Evolutionary conservation across 2,888 invertebrate species (phyloP).

Genomic region (Axea sp.): DNA sequence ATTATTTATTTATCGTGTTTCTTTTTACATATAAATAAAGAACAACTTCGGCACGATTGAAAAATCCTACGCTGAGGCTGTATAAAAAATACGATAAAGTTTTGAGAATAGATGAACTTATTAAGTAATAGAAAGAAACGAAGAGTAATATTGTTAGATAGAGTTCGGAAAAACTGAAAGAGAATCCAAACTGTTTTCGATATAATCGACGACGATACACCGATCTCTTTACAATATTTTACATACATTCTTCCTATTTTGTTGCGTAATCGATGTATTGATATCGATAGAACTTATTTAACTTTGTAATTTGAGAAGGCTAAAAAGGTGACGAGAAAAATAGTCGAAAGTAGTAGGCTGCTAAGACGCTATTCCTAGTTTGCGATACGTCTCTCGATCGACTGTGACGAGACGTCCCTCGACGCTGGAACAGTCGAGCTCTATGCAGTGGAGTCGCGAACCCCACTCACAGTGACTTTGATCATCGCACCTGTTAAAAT

Average conservation of each 20-base stretch:
- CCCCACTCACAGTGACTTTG: slow-evolving; percentile 81
- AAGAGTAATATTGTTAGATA: slow-evolving; percentile 5
- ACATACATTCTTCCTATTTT: no score
- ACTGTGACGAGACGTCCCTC: slow-evolving; percentile 80
- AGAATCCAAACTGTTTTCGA: not conserved
- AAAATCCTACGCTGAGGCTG: slow-evolving; percentile 40
- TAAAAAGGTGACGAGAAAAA: not conserved
- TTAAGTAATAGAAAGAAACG: slow-evolving; percentile 10
- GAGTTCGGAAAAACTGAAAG: slow-evolving; percentile 7
- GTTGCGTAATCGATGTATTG: slow-evolving; percentile 33
- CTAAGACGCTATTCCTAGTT: slow-evolving; percentile 73
- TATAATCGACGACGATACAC: slow-evolving; percentile 1
- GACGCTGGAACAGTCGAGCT: slow-evolving; percentile 80
- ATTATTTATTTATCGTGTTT: slow-evolving; percentile 29
- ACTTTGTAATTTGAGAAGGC: slow-evolving; percentile 20
- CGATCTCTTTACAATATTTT: not conserved
- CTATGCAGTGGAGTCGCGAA: slow-evolving; percentile 80
- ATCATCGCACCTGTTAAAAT: slow-evolving; percentile 75
- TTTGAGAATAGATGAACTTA: slow-evolving; percentile 21
- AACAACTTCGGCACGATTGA: slow-evolving; percentile 36
- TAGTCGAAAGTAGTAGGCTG: slow-evolving; percentile 10
- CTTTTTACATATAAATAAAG: slow-evolving; percentile 47
- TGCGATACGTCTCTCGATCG: slow-evolving; percentile 80
- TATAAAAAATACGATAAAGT: slow-evolving; percentile 50
- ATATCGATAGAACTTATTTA: slow-evolving; percentile 5